A percentile compares a stretch with the other conserved stretches of the same genome.
Evolutionary conservation across 2,113 vertebrate genomes (phyloP).

Genomic region (Mesocricetus auratus): DNA sequence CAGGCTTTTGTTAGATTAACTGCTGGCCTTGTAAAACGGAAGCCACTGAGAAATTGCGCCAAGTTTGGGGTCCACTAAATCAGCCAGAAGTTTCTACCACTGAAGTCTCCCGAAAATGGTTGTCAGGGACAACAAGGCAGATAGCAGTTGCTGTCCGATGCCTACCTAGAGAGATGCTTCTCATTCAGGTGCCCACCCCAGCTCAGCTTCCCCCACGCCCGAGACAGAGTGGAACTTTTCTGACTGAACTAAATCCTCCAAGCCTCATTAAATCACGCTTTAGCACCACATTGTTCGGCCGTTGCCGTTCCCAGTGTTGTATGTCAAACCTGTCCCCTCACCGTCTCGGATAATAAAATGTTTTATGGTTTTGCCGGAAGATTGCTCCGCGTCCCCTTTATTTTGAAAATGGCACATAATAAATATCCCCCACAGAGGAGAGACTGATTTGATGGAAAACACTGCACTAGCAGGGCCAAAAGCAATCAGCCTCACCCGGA

Average conservation of each 20-base stretch:
- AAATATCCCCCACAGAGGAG: slow-evolving; percentile 78
- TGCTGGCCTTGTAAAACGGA: slow-evolving; percentile 79
- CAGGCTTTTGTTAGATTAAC: slow-evolving; percentile 80
- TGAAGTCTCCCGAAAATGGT: slow-evolving; percentile 48
- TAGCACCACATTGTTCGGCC: slow-evolving; percentile 80
- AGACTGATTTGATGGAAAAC: slow-evolving; percentile 77
- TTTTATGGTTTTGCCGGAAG: slow-evolving; percentile 82
- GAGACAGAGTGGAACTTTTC: slow-evolving; percentile 75
- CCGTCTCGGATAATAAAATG: slow-evolving; percentile 81
- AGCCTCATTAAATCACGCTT: slow-evolving; percentile 83
- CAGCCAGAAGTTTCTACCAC: slow-evolving; percentile 59
- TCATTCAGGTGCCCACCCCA: not conserved
- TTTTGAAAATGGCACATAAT: slow-evolving; percentile 83
- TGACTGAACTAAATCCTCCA: slow-evolving; percentile 80
- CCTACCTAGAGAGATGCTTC: not conserved
- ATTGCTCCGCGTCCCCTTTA: slow-evolving; percentile 79
- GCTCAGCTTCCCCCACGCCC: slow-evolving; percentile 44
- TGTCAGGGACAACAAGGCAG: slow-evolving; percentile 48
- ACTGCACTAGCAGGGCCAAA: slow-evolving; percentile 68
- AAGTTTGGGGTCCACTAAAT: slow-evolving; percentile 75
- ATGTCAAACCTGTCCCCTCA: slow-evolving; percentile 82
- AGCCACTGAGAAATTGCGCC: slow-evolving; percentile 62
- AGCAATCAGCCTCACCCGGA: slow-evolving; percentile 75
- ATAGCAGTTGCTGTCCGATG: not conserved
- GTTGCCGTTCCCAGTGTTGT: slow-evolving; percentile 71